phyloP scores from a whole-genome alignment of 2,888 invertebrate species.

The Acanthopleura granulata region DNA sequence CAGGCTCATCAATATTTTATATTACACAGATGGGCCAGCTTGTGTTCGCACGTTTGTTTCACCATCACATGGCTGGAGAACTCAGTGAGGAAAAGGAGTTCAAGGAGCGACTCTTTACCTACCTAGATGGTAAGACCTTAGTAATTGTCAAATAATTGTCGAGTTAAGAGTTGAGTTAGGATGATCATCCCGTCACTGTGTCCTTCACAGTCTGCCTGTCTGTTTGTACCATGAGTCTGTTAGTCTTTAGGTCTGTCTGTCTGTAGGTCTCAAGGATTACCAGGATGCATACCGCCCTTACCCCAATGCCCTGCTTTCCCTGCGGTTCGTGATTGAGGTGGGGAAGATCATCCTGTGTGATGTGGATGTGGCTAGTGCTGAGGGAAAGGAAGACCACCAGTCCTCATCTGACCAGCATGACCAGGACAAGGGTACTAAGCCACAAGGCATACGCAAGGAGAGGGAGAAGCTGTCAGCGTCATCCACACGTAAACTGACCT shows the following conservation, averaged over 20 bases:
- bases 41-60: slow-evolving; percentile 67
- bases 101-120: slow-evolving; percentile 65
- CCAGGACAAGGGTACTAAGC: too few species aligned
- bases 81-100: slow-evolving; percentile 63
- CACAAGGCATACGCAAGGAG: too few species aligned
- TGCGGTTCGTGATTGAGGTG: slow-evolving; percentile 66
- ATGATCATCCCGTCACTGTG: too few species aligned
- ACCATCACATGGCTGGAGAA: slow-evolving; percentile 68
- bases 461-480: too few species aligned
- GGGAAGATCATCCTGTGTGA: slow-evolving; percentile 67
- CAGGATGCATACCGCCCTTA: slow-evolving; percentile 66
- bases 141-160: too few species aligned
- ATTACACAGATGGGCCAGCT: slow-evolving; percentile 63
- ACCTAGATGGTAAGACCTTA: slow-evolving; percentile 65
- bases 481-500: too few species aligned
- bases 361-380: slow-evolving; percentile 26
- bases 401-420: neutral
- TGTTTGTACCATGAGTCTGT: too few species aligned
- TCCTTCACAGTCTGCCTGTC: too few species aligned
- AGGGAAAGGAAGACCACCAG: neutral
- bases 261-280: slow-evolving; percentile 62
- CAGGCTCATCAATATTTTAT: neutral
- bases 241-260: neutral
- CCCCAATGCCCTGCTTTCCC: slow-evolving; percentile 65
- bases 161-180: too few species aligned